Conservation (phyloP, 2,888 invertebrate genomes). For the Pyralis farinalis region DNA sequence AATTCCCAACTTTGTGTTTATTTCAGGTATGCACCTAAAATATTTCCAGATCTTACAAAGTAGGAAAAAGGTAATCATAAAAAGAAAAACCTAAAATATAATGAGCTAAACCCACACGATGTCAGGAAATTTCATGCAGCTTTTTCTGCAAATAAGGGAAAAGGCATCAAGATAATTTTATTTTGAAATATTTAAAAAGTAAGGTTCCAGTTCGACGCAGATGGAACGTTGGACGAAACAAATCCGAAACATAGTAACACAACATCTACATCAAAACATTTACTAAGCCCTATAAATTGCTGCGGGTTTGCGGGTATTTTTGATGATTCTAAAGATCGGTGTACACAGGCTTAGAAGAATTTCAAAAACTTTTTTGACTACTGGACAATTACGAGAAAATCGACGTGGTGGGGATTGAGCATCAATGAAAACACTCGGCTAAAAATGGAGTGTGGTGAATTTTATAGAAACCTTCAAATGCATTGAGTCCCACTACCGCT, state of each 20-base stretch:
- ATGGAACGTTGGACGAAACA: too few relatives aligned
- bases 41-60: too few relatives aligned
- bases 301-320: slow-evolving; percentile 2
- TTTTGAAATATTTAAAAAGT: slow-evolving; percentile 20
- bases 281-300: too few relatives aligned
- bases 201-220: slow-evolving; percentile 8
- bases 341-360: slow-evolving; percentile 19
- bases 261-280: too few relatives aligned
- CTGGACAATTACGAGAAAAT: slow-evolving; percentile 20
- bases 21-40: not conserved
- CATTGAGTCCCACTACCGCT: slow-evolving; percentile 1
- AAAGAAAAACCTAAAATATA: not conserved
- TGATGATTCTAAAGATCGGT: slow-evolving; percentile 17
- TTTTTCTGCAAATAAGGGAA: slow-evolving; percentile 16
- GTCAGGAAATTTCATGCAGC: slow-evolving; percentile 4
- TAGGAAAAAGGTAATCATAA: too few relatives aligned
- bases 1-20: too few relatives aligned
- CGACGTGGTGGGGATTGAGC: slow-evolving; percentile 19
- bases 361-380: slow-evolving; percentile 19
- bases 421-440: slow-evolving; percentile 1
- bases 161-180: slow-evolving; percentile 21
- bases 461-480: slow-evolving; percentile 23
- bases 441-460: slow-evolving; percentile 11
- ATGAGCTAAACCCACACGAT: not conserved
- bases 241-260: too few relatives aligned